Evolutionary conservation across 2,888 invertebrate genomes (phyloP), one percentile per base, ranked within the genome.

Genomic region (Platycnemis pennipes): DNA sequence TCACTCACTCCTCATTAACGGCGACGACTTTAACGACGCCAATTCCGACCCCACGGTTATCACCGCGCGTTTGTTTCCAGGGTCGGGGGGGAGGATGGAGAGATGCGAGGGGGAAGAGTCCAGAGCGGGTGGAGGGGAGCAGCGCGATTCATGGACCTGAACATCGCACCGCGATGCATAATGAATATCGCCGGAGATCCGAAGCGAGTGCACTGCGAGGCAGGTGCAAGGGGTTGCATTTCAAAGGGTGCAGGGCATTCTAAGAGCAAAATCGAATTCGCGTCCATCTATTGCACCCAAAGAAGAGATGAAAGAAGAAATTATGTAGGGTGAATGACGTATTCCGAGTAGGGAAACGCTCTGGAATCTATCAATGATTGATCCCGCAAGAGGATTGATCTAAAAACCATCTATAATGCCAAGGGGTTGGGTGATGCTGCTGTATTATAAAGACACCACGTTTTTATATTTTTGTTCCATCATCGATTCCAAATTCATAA

Each of bases 1-100:
- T 53, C 53, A 56, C 89, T 89, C 89, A 63, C 63, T 91, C 91
- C 91, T 91, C 91, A 91, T 91, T 91, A 91, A 91, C 91, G 63
- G 69, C 56, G 63, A 69, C 56, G 44, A 63, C 63, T 91, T 91
- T 91, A 91, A 91, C 91, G 91, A 91, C 63, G 91, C 91, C 91
- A 91, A 91, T 91, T 91, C 91, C 44, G 63, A 56, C 63, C 91
- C 22, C 19, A 69, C 44, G 91, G 63, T 91, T 45, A 63, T n/a
- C 91, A 45, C 63, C 31, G 63, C 31, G 88, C 31, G 7, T 56
- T 89, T 89, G 42, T 42, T 56, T 87, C 44, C 45, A 44, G 44
- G 91, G 56, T 44, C 42, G 44, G 13, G 42, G 89, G 89, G 42
- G 56, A 91, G 26, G 49, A 89, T 42, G 5, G 7, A 53, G 56